Percentiles rank a stretch among this genome's conserved stretches.
phyloP scores from a whole-genome alignment of 2,888 invertebrate genomes.

The Protophormia terraenovae region DNA sequence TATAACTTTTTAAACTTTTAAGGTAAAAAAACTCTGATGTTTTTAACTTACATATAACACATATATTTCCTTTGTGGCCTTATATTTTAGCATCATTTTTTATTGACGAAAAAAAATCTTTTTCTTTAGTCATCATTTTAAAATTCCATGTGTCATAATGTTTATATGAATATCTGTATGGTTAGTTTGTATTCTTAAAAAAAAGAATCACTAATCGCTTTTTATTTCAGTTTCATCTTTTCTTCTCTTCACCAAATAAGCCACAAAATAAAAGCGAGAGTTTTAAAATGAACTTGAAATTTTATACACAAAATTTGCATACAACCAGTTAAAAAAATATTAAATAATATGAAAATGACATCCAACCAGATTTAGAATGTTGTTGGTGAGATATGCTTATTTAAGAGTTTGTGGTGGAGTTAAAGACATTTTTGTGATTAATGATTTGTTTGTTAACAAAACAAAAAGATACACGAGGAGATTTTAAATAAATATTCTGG shows the following conservation, averaged over 20 bases:
- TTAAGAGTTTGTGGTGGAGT: too few species aligned
- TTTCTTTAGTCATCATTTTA: constrained; percentile 10
- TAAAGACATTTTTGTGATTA: background rate
- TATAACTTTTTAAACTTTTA: background rate
- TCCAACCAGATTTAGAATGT: background rate
- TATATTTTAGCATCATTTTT: background rate
- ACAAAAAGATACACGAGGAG: background rate
- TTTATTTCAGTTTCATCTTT: constrained; percentile 2
- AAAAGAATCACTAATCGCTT: background rate
- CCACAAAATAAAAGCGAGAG: constrained; percentile 26
- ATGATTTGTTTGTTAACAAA: background rate
- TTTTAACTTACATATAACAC: too few species aligned
- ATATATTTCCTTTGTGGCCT: background rate
- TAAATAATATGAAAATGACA: background rate
- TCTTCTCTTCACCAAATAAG: background rate
- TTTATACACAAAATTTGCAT: background rate
- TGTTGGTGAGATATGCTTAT: background rate
- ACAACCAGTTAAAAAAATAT: constrained; percentile 7
- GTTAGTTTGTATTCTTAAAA: background rate
- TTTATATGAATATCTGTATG: background rate
- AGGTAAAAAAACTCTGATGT: background rate
- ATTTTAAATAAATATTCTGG: background rate
- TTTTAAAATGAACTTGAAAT: constrained; percentile 39
- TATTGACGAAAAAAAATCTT: background rate
- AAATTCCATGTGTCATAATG: constrained; percentile 8